phyloP scores from a whole-genome alignment of 2,888 invertebrate genomes.

The Caenorhabditis becei region DNA sequence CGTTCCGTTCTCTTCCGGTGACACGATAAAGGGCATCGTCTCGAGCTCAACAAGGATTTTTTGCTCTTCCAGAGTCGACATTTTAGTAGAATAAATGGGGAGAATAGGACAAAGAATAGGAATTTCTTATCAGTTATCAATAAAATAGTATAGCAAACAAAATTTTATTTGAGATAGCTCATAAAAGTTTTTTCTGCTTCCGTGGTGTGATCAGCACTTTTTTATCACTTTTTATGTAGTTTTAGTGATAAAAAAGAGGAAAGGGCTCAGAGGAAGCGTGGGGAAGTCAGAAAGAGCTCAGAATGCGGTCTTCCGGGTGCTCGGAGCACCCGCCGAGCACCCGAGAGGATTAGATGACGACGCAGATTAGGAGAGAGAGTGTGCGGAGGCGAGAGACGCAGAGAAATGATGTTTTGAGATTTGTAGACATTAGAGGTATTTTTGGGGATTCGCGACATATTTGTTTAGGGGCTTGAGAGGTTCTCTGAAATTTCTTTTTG shows the following conservation, averaged over 20 bases:
- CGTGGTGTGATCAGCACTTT: too few species aligned
- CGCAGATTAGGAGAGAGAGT: slow-evolving; percentile 29
- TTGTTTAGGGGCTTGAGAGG: slow-evolving; percentile 1
- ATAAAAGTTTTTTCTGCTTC: too few species aligned
- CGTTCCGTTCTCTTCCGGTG: slow-evolving; percentile 18
- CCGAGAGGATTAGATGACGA: slow-evolving; percentile 50
- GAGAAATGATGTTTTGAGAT: slow-evolving; percentile 13
- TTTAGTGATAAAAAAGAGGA: slow-evolving; percentile 9
- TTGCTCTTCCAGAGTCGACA: slow-evolving; percentile 57
- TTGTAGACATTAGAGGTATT: slow-evolving; percentile 19
- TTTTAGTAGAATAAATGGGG: slow-evolving; percentile 10
- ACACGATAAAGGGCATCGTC: slow-evolving; percentile 47
- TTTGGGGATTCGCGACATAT: too few species aligned
- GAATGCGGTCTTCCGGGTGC: slow-evolving; percentile 24
- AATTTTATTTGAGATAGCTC: too few species aligned
- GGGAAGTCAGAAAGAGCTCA: slow-evolving; percentile 16
- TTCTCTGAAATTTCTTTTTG: too few species aligned
- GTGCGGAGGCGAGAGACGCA: slow-evolving; percentile 10
- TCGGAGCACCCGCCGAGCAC: slow-evolving; percentile 49
- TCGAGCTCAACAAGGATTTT: slow-evolving; percentile 58
- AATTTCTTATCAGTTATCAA: neutral
- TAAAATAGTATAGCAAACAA: neutral
- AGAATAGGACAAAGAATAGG: neutral
- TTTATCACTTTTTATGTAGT: neutral
- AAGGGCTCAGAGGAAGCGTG: neutral